These are phyloP conservation scores for Galemys pyrenaicus DNA, from an alignment of 2,113 vertebrate genomes.

Conservation along the genomic window DNA sequence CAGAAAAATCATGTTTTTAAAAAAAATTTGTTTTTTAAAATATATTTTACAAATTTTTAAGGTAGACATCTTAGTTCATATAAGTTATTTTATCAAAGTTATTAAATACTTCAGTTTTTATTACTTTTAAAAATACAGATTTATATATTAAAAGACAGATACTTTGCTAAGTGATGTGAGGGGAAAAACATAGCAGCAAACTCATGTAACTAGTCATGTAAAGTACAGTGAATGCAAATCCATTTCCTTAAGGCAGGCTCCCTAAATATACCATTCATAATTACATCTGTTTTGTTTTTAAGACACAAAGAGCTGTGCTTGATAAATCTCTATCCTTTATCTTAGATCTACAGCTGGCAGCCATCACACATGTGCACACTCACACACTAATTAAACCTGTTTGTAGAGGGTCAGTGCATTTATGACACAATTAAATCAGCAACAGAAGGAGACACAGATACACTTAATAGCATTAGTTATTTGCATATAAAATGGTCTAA, in stretches of 20 bases:
- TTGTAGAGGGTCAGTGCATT: constrained; percentile 75
- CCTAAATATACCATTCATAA: constrained; percentile 57
- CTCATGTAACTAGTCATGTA: constrained; percentile 6
- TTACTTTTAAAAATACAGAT: background rate
- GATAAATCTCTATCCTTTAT: constrained; percentile 57
- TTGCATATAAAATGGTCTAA: constrained; percentile 78
- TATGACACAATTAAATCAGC: constrained; percentile 65
- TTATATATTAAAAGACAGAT: constrained; percentile 41
- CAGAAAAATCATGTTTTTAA: background rate
- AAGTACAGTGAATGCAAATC: constrained; percentile 29
- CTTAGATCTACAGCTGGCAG: constrained; percentile 74
- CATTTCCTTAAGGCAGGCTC: constrained; percentile 40
- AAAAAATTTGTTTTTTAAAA: background rate
- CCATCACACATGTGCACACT: background rate
- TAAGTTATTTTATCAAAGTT: background rate
- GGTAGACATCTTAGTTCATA: background rate
- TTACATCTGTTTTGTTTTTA: constrained; percentile 65
- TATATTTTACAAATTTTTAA: background rate
- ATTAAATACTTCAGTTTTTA: background rate
- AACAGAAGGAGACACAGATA: constrained; percentile 73
- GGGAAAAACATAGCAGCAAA: background rate
- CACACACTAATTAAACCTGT: constrained; percentile 78
- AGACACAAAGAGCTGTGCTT: constrained; percentile 61
- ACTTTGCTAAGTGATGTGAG: constrained; percentile 3
- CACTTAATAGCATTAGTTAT: constrained; percentile 70